phyloP scores from a whole-genome alignment of 2,113 vertebrate species.

The Isurus oxyrinchus region DNA sequence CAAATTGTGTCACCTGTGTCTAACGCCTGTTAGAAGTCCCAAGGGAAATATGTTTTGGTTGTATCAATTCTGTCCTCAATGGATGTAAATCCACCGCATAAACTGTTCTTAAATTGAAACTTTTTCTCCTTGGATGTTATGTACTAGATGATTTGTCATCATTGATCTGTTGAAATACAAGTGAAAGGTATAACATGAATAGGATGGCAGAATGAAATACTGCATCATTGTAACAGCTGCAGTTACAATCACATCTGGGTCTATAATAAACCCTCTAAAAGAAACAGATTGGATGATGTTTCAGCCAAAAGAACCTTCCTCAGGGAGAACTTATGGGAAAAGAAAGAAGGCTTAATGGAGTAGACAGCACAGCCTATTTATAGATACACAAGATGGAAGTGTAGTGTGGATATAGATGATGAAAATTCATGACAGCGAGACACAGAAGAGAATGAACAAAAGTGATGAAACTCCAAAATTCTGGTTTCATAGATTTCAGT shows the following conservation, averaged over 20 bases:
- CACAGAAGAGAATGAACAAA: neutral
- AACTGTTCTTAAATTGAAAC: neutral
- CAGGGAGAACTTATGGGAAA: neutral
- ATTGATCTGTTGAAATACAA: neutral
- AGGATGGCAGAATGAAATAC: neutral
- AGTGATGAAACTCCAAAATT: neutral
- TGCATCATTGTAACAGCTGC: neutral
- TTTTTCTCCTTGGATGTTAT: neutral
- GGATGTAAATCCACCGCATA: neutral
- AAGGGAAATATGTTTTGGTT: neutral
- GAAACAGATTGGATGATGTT: slow-evolving; percentile 13
- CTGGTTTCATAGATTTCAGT: neutral
- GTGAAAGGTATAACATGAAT: neutral
- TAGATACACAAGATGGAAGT: neutral
- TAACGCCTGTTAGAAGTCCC: neutral
- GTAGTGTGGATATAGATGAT: neutral
- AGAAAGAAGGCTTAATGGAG: neutral
- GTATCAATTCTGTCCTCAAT: neutral
- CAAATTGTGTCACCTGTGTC: neutral
- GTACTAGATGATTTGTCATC: slow-evolving; percentile 22
- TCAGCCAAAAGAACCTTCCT: neutral
- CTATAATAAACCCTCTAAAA: neutral
- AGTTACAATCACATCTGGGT: slow-evolving; percentile 21
- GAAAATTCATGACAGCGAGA: neutral
- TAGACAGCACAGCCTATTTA: neutral